A percentile compares a stretch with the other conserved stretches of the same genome.
These are phyloP conservation scores for Cerastis rubricosa DNA, from an alignment of 2,888 invertebrate genomes.

Conservation along the genomic window DNA sequence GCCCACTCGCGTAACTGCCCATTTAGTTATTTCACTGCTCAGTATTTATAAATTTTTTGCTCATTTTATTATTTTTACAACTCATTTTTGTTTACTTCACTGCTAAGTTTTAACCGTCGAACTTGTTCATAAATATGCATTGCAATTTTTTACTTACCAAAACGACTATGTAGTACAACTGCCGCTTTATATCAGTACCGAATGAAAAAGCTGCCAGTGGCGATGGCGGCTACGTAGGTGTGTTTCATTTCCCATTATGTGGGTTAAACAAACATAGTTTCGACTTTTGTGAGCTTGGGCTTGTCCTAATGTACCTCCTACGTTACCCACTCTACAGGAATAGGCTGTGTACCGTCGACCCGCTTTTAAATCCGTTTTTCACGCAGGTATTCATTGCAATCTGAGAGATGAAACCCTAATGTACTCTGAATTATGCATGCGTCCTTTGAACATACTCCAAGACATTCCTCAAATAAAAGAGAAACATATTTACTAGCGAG, in stretches of 20 bases:
- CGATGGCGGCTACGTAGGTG: constrained; percentile 44
- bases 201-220: constrained; percentile 31
- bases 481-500: constrained; percentile 59
- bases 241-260: constrained; percentile 61
- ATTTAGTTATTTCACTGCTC: no score
- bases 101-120: no score
- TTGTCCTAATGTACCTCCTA: constrained; percentile 45
- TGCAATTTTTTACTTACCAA: no score
- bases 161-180: no score
- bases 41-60: no score
- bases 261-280: constrained; percentile 67
- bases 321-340: constrained; percentile 26
- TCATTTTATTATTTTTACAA: no score
- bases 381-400: constrained; percentile 68
- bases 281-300: constrained; percentile 55
- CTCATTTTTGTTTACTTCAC: no score
- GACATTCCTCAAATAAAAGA: constrained; percentile 61
- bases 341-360: constrained; percentile 18
- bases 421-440: constrained; percentile 72
- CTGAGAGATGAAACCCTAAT: constrained; percentile 67
- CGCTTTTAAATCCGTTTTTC: constrained; percentile 60
- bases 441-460: constrained; percentile 61
- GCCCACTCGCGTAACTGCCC: no score
- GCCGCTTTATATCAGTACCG: background rate
- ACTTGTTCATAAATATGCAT: no score